These are phyloP conservation scores for Panurus biarmicus DNA, from an alignment of 2,113 vertebrate genomes.

Conservation along the genomic window DNA sequence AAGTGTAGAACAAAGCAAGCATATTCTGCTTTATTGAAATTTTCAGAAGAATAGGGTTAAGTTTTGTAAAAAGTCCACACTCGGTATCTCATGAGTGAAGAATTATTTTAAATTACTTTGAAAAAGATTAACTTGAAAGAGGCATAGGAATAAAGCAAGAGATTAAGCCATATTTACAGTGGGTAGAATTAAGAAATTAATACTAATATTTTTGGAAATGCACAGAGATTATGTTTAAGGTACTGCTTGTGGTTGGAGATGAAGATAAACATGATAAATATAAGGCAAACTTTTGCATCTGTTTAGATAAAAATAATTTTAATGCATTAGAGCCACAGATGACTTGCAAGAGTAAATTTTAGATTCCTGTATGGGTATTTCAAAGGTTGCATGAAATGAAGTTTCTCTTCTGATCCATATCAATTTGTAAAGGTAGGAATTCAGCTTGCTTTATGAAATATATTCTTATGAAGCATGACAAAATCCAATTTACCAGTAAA, in stretches of 20 bases:
- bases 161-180: not conserved
- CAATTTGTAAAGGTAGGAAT: constrained; percentile 69
- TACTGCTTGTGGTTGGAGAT: not conserved
- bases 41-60: not conserved
- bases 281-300: not conserved
- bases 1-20: not conserved
- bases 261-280: not conserved
- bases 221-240: not conserved
- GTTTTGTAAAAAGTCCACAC: not conserved
- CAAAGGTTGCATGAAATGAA: constrained; percentile 72
- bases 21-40: not conserved
- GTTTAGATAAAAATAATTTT: constrained; percentile 53
- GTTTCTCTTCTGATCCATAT: constrained; percentile 70
- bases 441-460: constrained; percentile 60
- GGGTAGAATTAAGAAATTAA: not conserved
- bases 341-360: constrained; percentile 60
- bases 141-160: not conserved
- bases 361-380: constrained; percentile 63
- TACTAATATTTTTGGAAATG: not conserved
- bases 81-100: not conserved
- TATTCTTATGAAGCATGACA: constrained; percentile 68
- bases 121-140: not conserved
- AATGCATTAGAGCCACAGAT: constrained; percentile 30
- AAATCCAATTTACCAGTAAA: constrained; percentile 73
- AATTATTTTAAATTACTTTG: not conserved